Percentiles rank a stretch among this genome's conserved stretches.
phyloP scores from a whole-genome alignment of 2,888 invertebrate species.

The Caradrina clavipalpis region DNA sequence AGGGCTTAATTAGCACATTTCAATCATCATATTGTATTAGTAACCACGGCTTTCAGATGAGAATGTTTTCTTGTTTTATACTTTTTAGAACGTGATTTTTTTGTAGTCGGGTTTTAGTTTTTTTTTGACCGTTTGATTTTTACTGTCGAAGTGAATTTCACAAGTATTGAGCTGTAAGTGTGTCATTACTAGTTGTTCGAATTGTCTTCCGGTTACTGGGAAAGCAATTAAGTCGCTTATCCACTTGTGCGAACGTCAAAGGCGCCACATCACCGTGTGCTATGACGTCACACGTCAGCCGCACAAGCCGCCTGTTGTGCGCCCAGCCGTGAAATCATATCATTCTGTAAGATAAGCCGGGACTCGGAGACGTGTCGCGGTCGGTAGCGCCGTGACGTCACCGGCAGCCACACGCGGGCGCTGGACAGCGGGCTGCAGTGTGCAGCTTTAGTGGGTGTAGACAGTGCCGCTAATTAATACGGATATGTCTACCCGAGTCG shows the following conservation, averaged over 20 bases:
- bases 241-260: not conserved
- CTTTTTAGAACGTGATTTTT: too few relatives aligned
- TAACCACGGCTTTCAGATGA: too few relatives aligned
- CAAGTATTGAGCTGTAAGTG: too few relatives aligned
- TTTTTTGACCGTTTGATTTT: constrained; percentile 2
- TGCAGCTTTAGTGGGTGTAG: not conserved
- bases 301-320: constrained; percentile 3
- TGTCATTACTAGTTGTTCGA: not conserved
- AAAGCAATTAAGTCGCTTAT: not conserved
- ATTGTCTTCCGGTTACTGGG: not conserved
- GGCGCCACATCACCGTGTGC: not conserved
- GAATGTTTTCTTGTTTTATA: too few relatives aligned
- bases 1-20: too few relatives aligned
- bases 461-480: too few relatives aligned
- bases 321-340: constrained; percentile 21
- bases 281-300: not conserved
- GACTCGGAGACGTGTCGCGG: constrained; percentile 15
- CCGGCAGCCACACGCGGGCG: not conserved
- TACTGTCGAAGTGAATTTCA: constrained; percentile 2
- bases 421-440: not conserved
- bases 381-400: not conserved
- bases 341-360: constrained; percentile 10
- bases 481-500: too few relatives aligned
- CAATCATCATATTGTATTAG: too few relatives aligned
- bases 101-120: too few relatives aligned